Evolutionary conservation across 1,140 invertebrate species (phyloP), one percentile per base, ranked within the genome.

Genomic region (Drosophila pruinosa): DNA sequence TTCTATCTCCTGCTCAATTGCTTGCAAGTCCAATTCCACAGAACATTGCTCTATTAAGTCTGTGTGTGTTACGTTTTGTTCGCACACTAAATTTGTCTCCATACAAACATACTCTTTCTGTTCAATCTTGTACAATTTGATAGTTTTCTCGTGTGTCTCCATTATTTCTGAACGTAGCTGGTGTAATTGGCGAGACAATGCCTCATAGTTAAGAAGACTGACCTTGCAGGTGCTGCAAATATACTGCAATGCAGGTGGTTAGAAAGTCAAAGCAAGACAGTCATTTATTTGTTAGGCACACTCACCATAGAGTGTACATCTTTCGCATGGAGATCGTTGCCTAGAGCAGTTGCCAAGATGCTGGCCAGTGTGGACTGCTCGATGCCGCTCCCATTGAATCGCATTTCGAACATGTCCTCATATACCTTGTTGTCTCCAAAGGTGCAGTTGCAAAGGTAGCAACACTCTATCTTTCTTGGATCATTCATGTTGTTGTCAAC

Each of bases 151-250:
- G 15, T 54, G 56, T 24, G 10, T 38, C 1, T 53, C 6, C 2
- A 8, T 14, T 12, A 72, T 72, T 36, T 72, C 48, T 6, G 5
- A 10, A 0, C 63, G 39, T 2, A 50, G 8, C 31, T 24, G 14
- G 0, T 15, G 19, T 24, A 72, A 31, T 38, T 68, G 45, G 8
- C 10, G 14, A 12, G 34, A 47, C 5, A 59, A 8, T 4, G 47
- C 39, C 12, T 72, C 64, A 17, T 38, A 72, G 12, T 68, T 53
- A 10, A 72, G 38, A 7, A 72, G 39, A 22, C 31, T 54, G 10
- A 72, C 48, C 19, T 72, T 72, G 34, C 70, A 72, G 10, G n/a
- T 54, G 50, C 70, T 68, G 48, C 70, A 72, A 7, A 72, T 5
- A 6, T 41, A 36, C 70, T 72, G 50, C 14, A 31, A 53, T 2